Evolutionary conservation across 2,797 vertebrate species (phyloP).

Genomic region (Percopsis omiscomaycus): DNA sequence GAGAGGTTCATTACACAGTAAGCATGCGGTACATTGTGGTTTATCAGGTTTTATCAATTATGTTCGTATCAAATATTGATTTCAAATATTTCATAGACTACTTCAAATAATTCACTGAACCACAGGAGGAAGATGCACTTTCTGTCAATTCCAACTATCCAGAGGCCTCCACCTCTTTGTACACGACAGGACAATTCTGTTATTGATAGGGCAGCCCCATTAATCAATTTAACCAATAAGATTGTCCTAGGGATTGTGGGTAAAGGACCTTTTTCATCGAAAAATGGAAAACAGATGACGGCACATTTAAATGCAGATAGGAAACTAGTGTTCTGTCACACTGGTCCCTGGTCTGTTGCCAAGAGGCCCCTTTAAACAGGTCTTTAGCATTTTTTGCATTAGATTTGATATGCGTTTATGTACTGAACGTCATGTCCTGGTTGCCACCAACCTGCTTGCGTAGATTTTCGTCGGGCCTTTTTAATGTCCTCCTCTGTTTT

Average conservation of each 20-base stretch:
- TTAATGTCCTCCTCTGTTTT: slow-evolving; percentile 98
- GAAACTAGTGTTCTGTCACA: slow-evolving; percentile 6
- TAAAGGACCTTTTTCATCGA: slow-evolving; percentile 16
- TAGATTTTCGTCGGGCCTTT: slow-evolving; percentile 95
- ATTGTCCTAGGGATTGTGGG: slow-evolving; percentile 23
- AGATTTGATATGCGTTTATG: too few relatives aligned
- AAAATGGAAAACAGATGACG: slow-evolving; percentile 28
- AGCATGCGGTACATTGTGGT: too few relatives aligned
- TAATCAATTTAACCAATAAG: slow-evolving; percentile 19
- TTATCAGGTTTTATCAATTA: too few relatives aligned
- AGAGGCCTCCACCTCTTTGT: not conserved
- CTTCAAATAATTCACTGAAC: too few relatives aligned
- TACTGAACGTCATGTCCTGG: too few relatives aligned
- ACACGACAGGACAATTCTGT: slow-evolving; percentile 24
- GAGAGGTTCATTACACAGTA: too few relatives aligned
- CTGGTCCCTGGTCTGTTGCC: slow-evolving; percentile 1
- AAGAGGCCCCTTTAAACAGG: too few relatives aligned
- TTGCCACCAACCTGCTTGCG: slow-evolving; percentile 88
- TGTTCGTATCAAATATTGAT: too few relatives aligned
- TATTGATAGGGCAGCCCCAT: slow-evolving; percentile 16
- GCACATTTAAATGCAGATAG: slow-evolving; percentile 20
- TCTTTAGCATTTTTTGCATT: too few relatives aligned
- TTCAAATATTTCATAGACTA: too few relatives aligned
- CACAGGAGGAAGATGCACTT: too few relatives aligned
- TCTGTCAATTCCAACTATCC: not conserved